These are phyloP conservation scores for Ephydatia muelleri DNA, from an alignment of 37 sponge, comb jelly and placozoan genomes.

Conservation along the genomic window DNA sequence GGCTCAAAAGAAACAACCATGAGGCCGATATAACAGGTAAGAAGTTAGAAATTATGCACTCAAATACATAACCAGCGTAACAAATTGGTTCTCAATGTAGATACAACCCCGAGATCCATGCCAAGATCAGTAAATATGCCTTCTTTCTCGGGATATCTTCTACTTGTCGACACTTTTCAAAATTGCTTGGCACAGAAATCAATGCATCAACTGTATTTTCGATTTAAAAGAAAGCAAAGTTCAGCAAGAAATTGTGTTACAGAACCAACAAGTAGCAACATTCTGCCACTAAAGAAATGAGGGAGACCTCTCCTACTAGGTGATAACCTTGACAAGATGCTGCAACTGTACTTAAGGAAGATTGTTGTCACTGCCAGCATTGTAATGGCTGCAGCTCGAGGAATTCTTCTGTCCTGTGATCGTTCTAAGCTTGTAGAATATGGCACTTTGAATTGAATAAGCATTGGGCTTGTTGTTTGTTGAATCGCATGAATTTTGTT, in stretches of 20 bases:
- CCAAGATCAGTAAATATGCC: too few species aligned
- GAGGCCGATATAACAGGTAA: too few species aligned
- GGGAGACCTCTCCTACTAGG: not conserved
- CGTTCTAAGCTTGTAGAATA: slow-evolving; percentile 31
- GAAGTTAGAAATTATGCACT: too few species aligned
- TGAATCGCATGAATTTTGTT: slow-evolving; percentile 52
- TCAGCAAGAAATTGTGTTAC: slow-evolving; percentile 1
- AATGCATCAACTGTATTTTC: not conserved
- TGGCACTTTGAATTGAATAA: slow-evolving; percentile 45
- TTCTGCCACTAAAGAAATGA: slow-evolving; percentile 22
- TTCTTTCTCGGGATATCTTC: too few species aligned
- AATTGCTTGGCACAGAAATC: too few species aligned
- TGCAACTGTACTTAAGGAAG: slow-evolving; percentile 48
- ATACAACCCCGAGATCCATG: too few species aligned
- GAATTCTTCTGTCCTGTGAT: slow-evolving; percentile 18
- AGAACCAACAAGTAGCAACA: not conserved
- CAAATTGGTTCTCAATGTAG: too few species aligned
- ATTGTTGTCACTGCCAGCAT: slow-evolving; percentile 45
- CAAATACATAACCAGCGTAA: too few species aligned
- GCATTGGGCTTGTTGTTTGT: slow-evolving; percentile 36
- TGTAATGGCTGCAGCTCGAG: slow-evolving; percentile 57
- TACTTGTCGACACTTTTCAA: too few species aligned
- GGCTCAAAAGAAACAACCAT: too few species aligned
- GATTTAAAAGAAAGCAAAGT: not conserved
- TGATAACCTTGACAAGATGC: not conserved